These are phyloP conservation scores for Ianthella basta DNA, from an alignment of 37 sponge, comb jelly and placozoan species.

Conservation along the genomic window DNA sequence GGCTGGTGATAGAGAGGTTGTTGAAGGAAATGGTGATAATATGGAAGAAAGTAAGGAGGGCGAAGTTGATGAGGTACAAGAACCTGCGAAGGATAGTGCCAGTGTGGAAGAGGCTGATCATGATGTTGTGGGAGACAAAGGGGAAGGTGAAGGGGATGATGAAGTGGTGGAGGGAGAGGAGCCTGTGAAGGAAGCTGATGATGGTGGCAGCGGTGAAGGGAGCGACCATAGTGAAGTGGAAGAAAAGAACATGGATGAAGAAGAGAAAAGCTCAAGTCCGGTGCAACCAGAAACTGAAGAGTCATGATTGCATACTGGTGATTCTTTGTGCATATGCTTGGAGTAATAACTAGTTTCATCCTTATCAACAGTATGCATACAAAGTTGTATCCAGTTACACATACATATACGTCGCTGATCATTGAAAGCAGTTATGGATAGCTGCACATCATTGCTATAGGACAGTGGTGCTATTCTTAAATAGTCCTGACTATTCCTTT, in stretches of 20 bases:
- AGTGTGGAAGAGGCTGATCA: background rate
- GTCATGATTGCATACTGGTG: too few relatives aligned
- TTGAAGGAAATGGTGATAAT: background rate
- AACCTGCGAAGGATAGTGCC: too few relatives aligned
- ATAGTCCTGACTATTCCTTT: too few relatives aligned
- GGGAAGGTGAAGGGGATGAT: background rate
- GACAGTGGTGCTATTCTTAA: too few relatives aligned
- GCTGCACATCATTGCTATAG: too few relatives aligned
- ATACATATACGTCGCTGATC: too few relatives aligned
- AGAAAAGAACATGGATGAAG: background rate
- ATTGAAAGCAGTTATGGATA: too few relatives aligned
- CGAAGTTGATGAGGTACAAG: background rate
- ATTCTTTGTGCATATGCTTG: too few relatives aligned
- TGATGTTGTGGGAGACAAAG: background rate
- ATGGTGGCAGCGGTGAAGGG: background rate
- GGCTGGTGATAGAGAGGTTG: background rate
- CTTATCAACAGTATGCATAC: too few relatives aligned
- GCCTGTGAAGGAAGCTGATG: background rate
- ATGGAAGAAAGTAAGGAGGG: background rate
- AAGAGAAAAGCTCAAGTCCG: background rate
- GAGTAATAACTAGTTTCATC: too few relatives aligned
- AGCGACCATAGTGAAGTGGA: background rate
- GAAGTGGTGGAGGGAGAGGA: constrained; percentile 1
- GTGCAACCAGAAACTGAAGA: too few relatives aligned
- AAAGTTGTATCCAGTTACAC: too few relatives aligned